phyloP scores from a whole-genome alignment of 1,140 invertebrate species.

The Rhizoglyphus robini region DNA sequence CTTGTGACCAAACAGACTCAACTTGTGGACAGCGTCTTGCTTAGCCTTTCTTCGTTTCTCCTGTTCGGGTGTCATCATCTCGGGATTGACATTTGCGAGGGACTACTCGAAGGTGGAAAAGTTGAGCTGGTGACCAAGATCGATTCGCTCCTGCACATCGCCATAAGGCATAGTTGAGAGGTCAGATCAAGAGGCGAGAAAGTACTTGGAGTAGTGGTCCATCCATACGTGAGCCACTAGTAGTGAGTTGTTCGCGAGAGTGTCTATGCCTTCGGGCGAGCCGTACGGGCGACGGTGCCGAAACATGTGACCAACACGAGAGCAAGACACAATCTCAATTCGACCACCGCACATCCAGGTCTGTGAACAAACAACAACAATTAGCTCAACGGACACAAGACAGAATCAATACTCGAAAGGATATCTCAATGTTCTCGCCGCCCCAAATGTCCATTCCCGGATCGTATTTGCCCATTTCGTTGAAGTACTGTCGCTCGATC shows the following conservation, averaged over 20 bases:
- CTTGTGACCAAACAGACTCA: not conserved
- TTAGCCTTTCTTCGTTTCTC: not conserved
- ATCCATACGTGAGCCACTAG: conserved; percentile 82
- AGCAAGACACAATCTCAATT: conserved; percentile 82
- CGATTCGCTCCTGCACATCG: conserved; percentile 57
- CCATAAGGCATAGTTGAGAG: conserved; percentile 52
- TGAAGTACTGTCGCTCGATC: conserved; percentile 75
- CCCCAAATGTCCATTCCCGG: conserved; percentile 85
- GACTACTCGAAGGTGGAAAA: conserved; percentile 91
- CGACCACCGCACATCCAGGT: conserved; percentile 97
- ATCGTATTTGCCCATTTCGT: conserved; percentile 77
- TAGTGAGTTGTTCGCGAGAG: conserved; percentile 70
- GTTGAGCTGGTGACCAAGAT: conserved; percentile 51
- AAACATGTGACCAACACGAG: conserved; percentile 90
- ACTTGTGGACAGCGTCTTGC: not conserved
- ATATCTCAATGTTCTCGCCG: conserved; percentile 82
- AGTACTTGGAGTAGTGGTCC: conserved; percentile 79
- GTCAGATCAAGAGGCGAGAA: conserved; percentile 51
- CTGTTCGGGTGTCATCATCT: conserved; percentile 38
- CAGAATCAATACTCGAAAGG: conserved; percentile 56
- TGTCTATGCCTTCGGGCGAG: conserved; percentile 46
- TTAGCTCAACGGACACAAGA: conserved; percentile 9
- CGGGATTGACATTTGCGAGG: conserved; percentile 75
- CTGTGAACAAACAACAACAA: conserved; percentile 36
- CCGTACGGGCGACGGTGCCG: conserved; percentile 74